Evolutionary conservation across 2,888 invertebrate species (phyloP).

Genomic region (Tachystola acroxantha): DNA sequence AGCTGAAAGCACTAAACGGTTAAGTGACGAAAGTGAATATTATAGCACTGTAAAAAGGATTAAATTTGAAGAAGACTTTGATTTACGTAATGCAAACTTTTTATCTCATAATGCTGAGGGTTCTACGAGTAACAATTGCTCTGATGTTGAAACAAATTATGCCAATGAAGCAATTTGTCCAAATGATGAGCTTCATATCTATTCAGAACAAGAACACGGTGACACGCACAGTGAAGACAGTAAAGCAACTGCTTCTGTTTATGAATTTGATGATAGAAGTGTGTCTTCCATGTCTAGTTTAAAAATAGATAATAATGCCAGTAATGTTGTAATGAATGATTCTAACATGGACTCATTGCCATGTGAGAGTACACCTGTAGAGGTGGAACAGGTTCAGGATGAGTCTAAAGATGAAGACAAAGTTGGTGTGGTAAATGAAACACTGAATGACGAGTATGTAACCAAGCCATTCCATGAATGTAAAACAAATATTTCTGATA

Average conservation of each 20-base stretch:
- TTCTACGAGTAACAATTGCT: slow-evolving; percentile 37
- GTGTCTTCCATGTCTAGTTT: slow-evolving; percentile 55
- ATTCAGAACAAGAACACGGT: slow-evolving; percentile 47
- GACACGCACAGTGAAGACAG: slow-evolving; percentile 64
- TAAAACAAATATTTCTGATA: neutral
- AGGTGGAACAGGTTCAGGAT: slow-evolving; percentile 23
- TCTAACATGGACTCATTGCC: slow-evolving; percentile 19
- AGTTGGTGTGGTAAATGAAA: slow-evolving; percentile 55
- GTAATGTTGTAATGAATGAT: slow-evolving; percentile 38
- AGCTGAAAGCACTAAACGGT: slow-evolving; percentile 52
- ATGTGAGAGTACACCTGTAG: slow-evolving; percentile 22
- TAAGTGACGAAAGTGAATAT: slow-evolving; percentile 52
- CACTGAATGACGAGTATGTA: no score
- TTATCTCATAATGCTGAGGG: slow-evolving; percentile 28
- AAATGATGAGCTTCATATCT: slow-evolving; percentile 42
- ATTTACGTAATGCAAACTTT: slow-evolving; percentile 37
- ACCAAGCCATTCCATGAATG: slow-evolving; percentile 12
- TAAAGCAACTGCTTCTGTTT: slow-evolving; percentile 53
- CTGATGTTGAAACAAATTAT: slow-evolving; percentile 49
- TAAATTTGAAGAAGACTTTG: slow-evolving; percentile 56
- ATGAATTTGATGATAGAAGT: slow-evolving; percentile 68
- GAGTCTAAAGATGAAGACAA: slow-evolving; percentile 26
- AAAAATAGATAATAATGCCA: slow-evolving; percentile 57
- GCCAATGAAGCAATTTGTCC: slow-evolving; percentile 46
- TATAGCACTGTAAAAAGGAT: slow-evolving; percentile 53